A percentile compares a stretch with the other conserved stretches of the same genome.
Conservation (phyloP, 2,888 invertebrate species). For the Blomia tropicalis region DNA sequence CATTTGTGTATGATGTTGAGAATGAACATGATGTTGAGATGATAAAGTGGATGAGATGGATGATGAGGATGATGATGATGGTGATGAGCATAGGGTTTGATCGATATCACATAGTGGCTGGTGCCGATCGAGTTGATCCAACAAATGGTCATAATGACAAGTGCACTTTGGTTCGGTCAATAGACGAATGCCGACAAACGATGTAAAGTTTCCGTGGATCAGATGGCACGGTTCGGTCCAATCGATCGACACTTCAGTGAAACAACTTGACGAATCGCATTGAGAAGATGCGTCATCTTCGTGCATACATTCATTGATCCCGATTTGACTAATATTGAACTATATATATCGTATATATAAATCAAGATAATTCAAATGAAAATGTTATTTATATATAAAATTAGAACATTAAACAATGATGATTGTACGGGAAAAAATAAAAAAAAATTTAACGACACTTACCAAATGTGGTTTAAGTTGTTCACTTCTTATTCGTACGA, state of each 20-base stretch:
- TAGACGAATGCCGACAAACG: slow-evolving; percentile 78
- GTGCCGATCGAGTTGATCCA: not conserved
- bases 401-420: too few species aligned
- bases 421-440: too few species aligned
- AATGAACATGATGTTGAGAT: slow-evolving; percentile 50
- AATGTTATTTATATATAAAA: too few species aligned
- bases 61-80: too few species aligned
- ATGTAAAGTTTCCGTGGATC: slow-evolving; percentile 80
- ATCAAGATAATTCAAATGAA: not conserved
- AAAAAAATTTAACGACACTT: slow-evolving; percentile 26
- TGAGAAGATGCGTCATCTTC: slow-evolving; percentile 56
- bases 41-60: too few species aligned
- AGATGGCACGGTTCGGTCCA: slow-evolving; percentile 49
- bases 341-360: slow-evolving; percentile 40
- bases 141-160: slow-evolving; percentile 37
- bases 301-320: slow-evolving; percentile 72
- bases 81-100: not conserved
- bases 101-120: slow-evolving; percentile 11
- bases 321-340: slow-evolving; percentile 63
- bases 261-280: slow-evolving; percentile 51
- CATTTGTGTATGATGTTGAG: slow-evolving; percentile 42
- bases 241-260: slow-evolving; percentile 54
- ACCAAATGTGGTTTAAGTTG: slow-evolving; percentile 38
- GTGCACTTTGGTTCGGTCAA: slow-evolving; percentile 53
- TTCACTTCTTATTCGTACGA: slow-evolving; percentile 54